Evolutionary conservation across 2,113 vertebrate species (phyloP).

Genomic region (Sterna hirundo): DNA sequence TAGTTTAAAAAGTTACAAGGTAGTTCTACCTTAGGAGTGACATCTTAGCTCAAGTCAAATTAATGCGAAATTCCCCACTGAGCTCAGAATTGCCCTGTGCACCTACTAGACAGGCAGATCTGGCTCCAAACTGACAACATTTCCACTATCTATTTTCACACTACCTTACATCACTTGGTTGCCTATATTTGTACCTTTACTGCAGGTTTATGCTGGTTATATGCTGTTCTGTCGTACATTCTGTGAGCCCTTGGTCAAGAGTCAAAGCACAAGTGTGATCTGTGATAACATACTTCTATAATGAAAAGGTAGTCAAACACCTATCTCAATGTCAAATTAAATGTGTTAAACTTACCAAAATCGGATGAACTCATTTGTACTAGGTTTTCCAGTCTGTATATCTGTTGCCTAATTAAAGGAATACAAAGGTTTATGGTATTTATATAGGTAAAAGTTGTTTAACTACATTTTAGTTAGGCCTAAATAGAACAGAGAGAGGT

Average conservation of each 20-base stretch:
- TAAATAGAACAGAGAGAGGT: background rate
- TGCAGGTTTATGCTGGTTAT: background rate
- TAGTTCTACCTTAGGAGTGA: background rate
- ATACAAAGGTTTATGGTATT: conserved; percentile 8
- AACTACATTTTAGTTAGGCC: background rate
- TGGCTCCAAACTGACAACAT: background rate
- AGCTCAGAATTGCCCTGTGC: background rate
- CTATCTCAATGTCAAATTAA: background rate
- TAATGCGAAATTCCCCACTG: background rate
- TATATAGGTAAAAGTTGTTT: background rate
- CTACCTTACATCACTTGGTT: background rate
- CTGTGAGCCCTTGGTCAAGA: background rate
- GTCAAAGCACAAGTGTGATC: background rate
- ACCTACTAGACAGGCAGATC: background rate
- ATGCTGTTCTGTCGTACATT: background rate
- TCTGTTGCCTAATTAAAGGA: conserved; percentile 83
- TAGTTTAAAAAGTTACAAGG: background rate
- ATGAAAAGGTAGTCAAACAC: background rate
- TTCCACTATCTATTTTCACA: background rate
- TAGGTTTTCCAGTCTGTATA: conserved; percentile 85
- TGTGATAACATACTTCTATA: background rate
- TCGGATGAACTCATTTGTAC: conserved; percentile 82
- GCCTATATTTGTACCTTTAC: background rate
- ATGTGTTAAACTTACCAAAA: conserved; percentile 85
- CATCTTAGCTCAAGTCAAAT: background rate